These are phyloP conservation scores for Agelaius tricolor DNA, from an alignment of 2,113 vertebrate genomes.

Conservation along the genomic window DNA sequence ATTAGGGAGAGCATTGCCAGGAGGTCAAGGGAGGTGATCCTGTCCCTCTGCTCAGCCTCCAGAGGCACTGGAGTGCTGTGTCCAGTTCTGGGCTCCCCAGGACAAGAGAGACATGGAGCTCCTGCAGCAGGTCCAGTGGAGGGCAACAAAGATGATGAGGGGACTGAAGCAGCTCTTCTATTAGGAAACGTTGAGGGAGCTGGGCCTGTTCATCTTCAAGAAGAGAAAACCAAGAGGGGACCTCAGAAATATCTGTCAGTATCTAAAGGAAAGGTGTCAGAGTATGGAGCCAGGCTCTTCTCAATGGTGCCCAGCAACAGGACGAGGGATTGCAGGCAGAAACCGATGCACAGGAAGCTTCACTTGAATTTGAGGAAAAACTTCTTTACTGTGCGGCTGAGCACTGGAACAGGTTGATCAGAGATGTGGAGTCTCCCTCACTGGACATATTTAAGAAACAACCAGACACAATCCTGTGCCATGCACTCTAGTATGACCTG, in stretches of 20 bases:
- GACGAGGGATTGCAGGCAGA: background rate
- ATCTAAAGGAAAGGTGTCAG: too few species aligned
- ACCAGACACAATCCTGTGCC: accelerated
- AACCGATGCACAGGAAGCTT: background rate
- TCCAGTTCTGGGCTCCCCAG: background rate
- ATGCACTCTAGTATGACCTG: accelerated
- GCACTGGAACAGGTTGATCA: background rate
- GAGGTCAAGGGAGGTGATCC: background rate
- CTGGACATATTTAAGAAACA: background rate
- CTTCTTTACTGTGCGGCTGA: background rate
- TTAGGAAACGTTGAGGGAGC: background rate
- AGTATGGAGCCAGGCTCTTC: background rate
- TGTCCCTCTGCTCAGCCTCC: background rate
- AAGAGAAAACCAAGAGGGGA: background rate
- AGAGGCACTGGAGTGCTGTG: background rate
- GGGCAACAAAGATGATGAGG: background rate
- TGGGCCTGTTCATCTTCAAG: background rate
- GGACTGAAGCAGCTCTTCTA: background rate
- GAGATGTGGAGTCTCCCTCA: background rate
- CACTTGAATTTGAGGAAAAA: background rate
- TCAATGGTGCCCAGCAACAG: background rate
- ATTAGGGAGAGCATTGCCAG: background rate
- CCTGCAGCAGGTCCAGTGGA: background rate
- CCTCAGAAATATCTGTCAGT: background rate
- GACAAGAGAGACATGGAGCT: background rate